phyloP scores from a whole-genome alignment of 2,797 vertebrate species.

The Chelonia mydas region DNA sequence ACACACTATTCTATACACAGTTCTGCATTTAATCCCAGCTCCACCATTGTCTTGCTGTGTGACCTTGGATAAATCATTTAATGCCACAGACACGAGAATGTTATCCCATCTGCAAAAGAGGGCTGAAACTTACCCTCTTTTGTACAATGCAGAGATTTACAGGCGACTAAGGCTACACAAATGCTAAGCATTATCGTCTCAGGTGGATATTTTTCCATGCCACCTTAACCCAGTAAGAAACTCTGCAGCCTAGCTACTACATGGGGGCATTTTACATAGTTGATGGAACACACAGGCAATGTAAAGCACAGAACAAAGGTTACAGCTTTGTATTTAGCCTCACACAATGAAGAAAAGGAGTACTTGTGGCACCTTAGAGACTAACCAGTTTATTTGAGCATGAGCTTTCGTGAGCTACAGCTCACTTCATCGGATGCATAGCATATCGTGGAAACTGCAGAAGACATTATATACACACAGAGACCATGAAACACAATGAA shows the following conservation, averaged over 20 bases:
- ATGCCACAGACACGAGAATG: not conserved
- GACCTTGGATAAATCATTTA: not conserved
- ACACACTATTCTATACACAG: not conserved
- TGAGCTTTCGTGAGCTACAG: too few relatives aligned
- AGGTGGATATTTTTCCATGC: accelerated
- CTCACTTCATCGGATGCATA: too few relatives aligned
- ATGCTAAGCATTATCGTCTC: not conserved
- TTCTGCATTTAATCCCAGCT: not conserved
- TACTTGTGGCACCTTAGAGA: too few relatives aligned
- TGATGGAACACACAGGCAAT: accelerated
- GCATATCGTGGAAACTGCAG: too few relatives aligned
- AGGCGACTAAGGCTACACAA: accelerated
- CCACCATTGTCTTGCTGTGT: constrained; percentile 39
- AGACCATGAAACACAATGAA: too few relatives aligned
- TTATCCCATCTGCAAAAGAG: not conserved
- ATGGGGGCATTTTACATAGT: not conserved
- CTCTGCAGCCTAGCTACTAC: not conserved
- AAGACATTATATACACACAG: too few relatives aligned
- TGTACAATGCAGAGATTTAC: not conserved
- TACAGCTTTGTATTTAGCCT: not conserved
- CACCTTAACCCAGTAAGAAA: not conserved
- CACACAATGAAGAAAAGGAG: constrained; percentile 59
- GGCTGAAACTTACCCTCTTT: not conserved
- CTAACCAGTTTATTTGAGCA: too few relatives aligned
- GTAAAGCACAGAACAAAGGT: constrained; percentile 60